Percentiles rank a stretch among this genome's conserved stretches.
Conservation (phyloP, 2,888 invertebrate species). For the Cryptocheilus praepositus region DNA sequence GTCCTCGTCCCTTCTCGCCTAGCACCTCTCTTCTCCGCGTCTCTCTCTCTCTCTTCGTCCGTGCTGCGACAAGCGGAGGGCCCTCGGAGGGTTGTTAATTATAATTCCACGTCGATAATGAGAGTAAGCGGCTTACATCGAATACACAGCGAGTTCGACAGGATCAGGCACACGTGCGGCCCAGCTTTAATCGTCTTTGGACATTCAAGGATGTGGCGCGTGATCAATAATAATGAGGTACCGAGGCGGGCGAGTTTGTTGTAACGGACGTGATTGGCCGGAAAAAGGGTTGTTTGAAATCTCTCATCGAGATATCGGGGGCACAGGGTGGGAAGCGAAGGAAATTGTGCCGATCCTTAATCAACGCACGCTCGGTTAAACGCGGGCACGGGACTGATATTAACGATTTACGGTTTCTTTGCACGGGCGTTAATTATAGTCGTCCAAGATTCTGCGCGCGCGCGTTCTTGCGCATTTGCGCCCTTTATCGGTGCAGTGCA, state of each 20-base stretch:
- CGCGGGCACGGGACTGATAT: no score
- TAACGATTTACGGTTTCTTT: no score
- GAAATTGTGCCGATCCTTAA: no score
- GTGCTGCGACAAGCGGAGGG: conserved; percentile 29
- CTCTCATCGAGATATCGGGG: no score
- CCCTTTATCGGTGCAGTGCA: no score
- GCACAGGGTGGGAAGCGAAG: no score
- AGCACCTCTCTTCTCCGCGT: not conserved
- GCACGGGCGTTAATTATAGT: no score
- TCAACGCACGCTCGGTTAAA: no score
- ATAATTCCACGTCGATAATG: conserved; percentile 68
- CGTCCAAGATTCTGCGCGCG: no score
- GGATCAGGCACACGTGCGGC: conserved; percentile 49
- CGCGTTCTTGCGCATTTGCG: no score
- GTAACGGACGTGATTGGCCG: no score
- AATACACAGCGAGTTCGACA: conserved; percentile 50
- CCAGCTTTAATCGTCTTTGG: conserved; percentile 55
- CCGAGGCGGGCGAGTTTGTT: not conserved
- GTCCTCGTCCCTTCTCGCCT: not conserved
- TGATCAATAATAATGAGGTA: conserved; percentile 11
- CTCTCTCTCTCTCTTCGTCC: conserved; percentile 10
- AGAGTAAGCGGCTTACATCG: conserved; percentile 65
- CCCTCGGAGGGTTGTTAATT: conserved; percentile 57
- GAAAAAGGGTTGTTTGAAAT: no score
- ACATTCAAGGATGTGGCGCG: conserved; percentile 44